phyloP scores from a whole-genome alignment of 2,113 vertebrate species.

The Tricholaema leucomelas region DNA sequence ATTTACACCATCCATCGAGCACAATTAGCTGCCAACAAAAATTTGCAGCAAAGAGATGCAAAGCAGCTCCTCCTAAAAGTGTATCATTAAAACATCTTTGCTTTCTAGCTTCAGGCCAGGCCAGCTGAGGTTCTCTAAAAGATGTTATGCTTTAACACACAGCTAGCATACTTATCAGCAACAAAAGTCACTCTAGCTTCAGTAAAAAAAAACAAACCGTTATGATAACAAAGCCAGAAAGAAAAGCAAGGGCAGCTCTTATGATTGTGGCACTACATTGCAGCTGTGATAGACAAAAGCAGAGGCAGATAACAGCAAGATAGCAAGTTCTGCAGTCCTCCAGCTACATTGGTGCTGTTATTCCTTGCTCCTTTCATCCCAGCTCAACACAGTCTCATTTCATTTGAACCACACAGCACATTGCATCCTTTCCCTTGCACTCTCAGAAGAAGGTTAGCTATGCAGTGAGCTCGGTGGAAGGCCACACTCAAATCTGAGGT shows the following conservation, averaged over 20 bases:
- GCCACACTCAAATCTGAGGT: not conserved
- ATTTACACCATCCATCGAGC: not conserved
- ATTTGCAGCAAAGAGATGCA: not conserved
- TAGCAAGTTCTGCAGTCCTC: not conserved
- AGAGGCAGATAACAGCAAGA: not conserved
- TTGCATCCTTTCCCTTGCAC: not conserved
- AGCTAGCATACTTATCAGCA: not conserved
- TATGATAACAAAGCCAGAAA: not conserved
- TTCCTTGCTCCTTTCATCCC: not conserved
- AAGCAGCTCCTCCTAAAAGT: not conserved
- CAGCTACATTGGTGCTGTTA: not conserved
- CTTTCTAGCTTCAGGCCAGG: slow-evolving; percentile 6
- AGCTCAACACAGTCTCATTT: not conserved
- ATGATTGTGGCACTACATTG: not conserved
- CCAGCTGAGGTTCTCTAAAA: not conserved
- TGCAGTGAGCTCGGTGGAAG: not conserved
- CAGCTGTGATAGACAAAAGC: not conserved
- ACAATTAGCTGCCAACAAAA: not conserved
- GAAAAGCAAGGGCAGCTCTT: not conserved
- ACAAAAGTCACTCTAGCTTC: not conserved
- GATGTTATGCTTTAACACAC: slow-evolving; percentile 12
- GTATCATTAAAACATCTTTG: not conserved
- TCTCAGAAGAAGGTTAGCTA: not conserved
- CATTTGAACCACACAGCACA: not conserved
- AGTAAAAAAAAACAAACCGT: not conserved